phyloP scores from a whole-genome alignment of 2,888 invertebrate species.

The Sisyra terminalis region DNA sequence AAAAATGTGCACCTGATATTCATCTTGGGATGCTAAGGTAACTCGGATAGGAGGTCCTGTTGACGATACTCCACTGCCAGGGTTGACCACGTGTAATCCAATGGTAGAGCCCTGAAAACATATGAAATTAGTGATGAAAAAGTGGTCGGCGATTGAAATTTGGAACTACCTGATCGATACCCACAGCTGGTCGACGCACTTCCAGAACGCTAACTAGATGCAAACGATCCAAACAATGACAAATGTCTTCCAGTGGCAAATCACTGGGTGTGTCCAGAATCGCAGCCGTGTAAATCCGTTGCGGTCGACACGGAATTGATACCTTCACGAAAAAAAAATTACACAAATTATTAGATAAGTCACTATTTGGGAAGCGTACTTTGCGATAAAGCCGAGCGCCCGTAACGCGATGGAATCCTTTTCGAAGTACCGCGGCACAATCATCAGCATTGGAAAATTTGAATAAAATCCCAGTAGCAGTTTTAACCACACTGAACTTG shows the following conservation, averaged over 20 bases:
- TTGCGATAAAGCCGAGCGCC: constrained; percentile 75
- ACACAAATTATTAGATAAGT: neutral
- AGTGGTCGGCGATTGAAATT: neutral
- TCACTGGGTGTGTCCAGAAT: constrained; percentile 73
- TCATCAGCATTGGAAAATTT: constrained; percentile 78
- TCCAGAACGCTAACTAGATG: constrained; percentile 19
- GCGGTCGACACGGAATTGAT: constrained; percentile 70
- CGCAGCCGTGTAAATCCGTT: constrained; percentile 72
- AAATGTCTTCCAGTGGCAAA: constrained; percentile 69
- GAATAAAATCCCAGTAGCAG: constrained; percentile 75
- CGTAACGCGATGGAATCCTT: constrained; percentile 69
- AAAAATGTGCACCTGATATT: constrained; percentile 30
- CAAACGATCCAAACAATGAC: constrained; percentile 39
- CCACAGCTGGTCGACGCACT: constrained; percentile 16
- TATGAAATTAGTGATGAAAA: neutral
- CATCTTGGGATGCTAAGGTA: constrained; percentile 58
- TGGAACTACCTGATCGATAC: constrained; percentile 4
- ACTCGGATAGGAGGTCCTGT: constrained; percentile 48
- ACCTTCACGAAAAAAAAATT: constrained; percentile 30
- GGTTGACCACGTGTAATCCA: constrained; percentile 7
- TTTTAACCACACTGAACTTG: constrained; percentile 72
- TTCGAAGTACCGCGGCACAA: constrained; percentile 71
- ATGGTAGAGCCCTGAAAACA: constrained; percentile 4
- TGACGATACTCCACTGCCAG: constrained; percentile 19
- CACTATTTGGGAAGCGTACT: constrained; percentile 30